Base-by-base conservation (phyloP, 2,888 invertebrate species). In the Nomada fucata region DNA sequence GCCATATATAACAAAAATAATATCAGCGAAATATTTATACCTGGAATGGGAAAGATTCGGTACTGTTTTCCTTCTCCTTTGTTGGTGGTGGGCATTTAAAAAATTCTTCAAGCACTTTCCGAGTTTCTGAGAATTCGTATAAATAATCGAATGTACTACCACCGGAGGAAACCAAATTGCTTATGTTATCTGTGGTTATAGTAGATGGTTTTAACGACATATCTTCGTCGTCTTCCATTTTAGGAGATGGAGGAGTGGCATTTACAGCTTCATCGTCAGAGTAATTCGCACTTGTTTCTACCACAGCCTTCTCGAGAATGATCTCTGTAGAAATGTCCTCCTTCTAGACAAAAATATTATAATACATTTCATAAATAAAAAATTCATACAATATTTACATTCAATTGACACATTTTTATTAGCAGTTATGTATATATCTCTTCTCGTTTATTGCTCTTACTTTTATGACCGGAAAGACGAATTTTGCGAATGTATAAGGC, bases 71-170 rank as follows among this genome's bases (percentile, higher is more conserved):
- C 83, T 95, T 95, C 84, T 96, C 96, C 91, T 95, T 95, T 86
- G 95, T 95, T 36, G 95, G 95, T 75, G 96, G 96, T 67, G 97
- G 97, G 92, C 97, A 97, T 93, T 97, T 96, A 95, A 98, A 98
- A 94, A 98, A 98, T 94, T 98, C 98, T 92, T 98, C 98, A 60
- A 98, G 94, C 64, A 98, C 98, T 94, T 98, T 98, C 86, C 98
- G 95, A 36, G 98, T 98, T 94, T 98, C 98, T 0, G 98, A 98
- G 94, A 98, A 98, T 94, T 98, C 98, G 94, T 98, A 98, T 84
- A 98, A 94, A 94, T 98, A 98, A 94, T 98, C 97, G 93, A 97
- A 97, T 52, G 97, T 97, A 70, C 93, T 93, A 70, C 93, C 93
- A 44, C 93, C 92, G 10, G 93, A 90, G 3, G 93, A 91, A 26